Percentiles rank a stretch among this genome's conserved stretches.
Evolutionary conservation across 2,888 invertebrate genomes (phyloP).

Genomic region (Diaphora mendica): DNA sequence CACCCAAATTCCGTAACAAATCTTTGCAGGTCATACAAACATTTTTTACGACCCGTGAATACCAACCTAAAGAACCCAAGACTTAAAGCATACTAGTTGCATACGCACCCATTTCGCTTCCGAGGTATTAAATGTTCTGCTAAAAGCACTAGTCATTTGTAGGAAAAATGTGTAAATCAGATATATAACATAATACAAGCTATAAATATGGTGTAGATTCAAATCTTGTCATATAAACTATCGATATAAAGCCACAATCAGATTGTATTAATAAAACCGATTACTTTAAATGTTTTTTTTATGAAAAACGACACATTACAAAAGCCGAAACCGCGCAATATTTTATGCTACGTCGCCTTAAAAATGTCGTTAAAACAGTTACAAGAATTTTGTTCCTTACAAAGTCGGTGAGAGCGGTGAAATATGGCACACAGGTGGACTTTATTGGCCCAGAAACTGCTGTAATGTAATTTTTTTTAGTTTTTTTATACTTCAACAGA

Average conservation of each 20-base stretch:
- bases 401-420: constrained; percentile 30
- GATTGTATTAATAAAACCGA: neutral
- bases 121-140: too few species aligned
- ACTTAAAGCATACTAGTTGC: too few species aligned
- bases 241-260: neutral
- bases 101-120: too few species aligned
- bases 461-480: constrained; percentile 39
- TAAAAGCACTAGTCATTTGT: too few species aligned
- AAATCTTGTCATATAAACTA: neutral
- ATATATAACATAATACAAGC: neutral
- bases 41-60: too few species aligned
- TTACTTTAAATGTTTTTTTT: neutral
- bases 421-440: constrained; percentile 48
- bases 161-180: too few species aligned
- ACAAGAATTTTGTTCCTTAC: constrained; percentile 32
- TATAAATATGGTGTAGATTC: neutral
- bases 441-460: constrained; percentile 48
- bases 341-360: constrained; percentile 23
- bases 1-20: too few species aligned
- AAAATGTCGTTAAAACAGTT: constrained; percentile 32
- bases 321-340: constrained; percentile 7
- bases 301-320: neutral
- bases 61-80: too few species aligned
- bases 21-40: too few species aligned
- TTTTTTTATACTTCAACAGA: constrained; percentile 36